These are phyloP conservation scores for Kryptopterus vitreolus DNA, from an alignment of 2,797 vertebrate species.

Conservation along the genomic window DNA sequence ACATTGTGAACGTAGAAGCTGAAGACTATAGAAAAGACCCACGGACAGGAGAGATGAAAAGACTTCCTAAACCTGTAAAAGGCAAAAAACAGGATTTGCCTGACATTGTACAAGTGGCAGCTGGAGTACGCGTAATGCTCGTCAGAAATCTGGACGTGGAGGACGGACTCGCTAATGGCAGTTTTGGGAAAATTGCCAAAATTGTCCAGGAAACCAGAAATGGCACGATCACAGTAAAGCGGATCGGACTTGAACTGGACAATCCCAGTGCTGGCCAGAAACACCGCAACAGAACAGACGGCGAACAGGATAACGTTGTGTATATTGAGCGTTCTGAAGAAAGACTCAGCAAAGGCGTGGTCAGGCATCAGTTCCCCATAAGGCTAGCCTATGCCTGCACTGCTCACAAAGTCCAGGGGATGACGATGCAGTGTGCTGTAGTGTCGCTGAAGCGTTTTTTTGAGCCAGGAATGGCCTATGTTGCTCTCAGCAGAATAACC, in stretches of 20 bases:
- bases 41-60: not conserved
- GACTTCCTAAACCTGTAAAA: accelerated
- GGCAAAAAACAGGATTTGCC: not conserved
- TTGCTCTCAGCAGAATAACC: not conserved
- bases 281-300: not conserved
- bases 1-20: too few species aligned
- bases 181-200: not conserved
- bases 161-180: too few species aligned
- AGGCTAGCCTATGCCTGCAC: conserved; percentile 18
- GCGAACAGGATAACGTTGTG: not conserved
- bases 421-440: not conserved
- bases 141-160: too few species aligned
- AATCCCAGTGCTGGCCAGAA: not conserved
- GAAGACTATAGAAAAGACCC: too few species aligned
- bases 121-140: too few species aligned
- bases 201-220: not conserved
- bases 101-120: too few species aligned
- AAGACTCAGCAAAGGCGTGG: not conserved
- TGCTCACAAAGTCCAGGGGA: conserved; percentile 28
- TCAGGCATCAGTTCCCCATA: not conserved
- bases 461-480: conserved; percentile 12
- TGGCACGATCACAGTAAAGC: not conserved
- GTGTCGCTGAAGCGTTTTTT: not conserved
- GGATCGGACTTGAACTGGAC: not conserved
- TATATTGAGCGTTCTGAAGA: conserved; percentile 18